Base-by-base conservation (phyloP, 2,113 vertebrate species). In the Perca schrenkii region DNA sequence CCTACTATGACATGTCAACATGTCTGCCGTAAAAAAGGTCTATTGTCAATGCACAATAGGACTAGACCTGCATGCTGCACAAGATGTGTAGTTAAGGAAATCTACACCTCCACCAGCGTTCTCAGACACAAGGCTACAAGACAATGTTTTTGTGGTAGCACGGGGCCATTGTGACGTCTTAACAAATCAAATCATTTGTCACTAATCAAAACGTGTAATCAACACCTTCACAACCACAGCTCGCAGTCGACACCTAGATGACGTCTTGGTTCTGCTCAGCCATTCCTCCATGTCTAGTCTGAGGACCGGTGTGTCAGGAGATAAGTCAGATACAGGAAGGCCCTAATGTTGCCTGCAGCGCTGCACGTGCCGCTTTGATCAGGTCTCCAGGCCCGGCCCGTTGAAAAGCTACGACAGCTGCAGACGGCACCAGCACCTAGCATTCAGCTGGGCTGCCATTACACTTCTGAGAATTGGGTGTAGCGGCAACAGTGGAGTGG, bases 331-430 rank as follows among this genome's bases (percentile, higher is more conserved):
- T 4, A 46, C 60, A 58, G 56, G 36, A 46, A 46, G 69, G 50
- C 36, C 25, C 47, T 54, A 70, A 76, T 62, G 80, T 49, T 3
- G 74, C 69, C 57, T 1, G 25, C 17, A 58, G 40, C 0, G 4
- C 17, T 50, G 77, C 91, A 90, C 63, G 74, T 91, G 90, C 54
- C 1, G 46, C 74, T 63, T 71, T 58, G 28, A 72, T 66, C 16
- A 3, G 16, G 58, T 78, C 57, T 79, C 61, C 19, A 53, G 31
- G 52, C 61, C 49, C 75, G 72, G 57, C 60, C 79, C 19, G 50
- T 85, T 81, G 54, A 91, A 88, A 79, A 74, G 70, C 73, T 17
- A 15, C 13, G 19, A 89, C 94, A 94, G 94, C 91, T 91, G 94
- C 82, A 47, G 60, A 21, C 16, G 54, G 81, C 71, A 84, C 92